phyloP scores from a whole-genome alignment of 2,113 vertebrate species.

The Eulemur macaco region DNA sequence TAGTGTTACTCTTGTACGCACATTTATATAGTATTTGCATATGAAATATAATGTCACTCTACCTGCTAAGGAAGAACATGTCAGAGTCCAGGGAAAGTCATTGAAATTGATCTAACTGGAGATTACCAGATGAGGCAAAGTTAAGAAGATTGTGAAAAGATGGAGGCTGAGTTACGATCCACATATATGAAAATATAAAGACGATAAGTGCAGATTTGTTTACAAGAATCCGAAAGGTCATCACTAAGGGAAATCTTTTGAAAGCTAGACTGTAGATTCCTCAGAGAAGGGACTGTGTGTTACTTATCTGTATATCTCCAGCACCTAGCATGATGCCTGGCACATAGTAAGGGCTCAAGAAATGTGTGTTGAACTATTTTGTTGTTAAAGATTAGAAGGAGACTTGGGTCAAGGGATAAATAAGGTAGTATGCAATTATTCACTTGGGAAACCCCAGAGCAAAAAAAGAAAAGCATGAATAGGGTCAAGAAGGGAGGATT shows the following conservation, averaged over 20 bases:
- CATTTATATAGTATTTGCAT: neutral
- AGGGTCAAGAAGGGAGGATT: conserved; percentile 62
- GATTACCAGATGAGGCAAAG: neutral
- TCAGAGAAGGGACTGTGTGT: neutral
- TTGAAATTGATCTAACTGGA: neutral
- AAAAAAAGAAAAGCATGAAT: conserved; percentile 57
- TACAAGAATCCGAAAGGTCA: neutral
- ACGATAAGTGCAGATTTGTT: neutral
- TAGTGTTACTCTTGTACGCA: neutral
- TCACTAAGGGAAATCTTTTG: neutral
- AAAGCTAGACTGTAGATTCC: neutral
- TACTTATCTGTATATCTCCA: neutral
- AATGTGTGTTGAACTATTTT: conserved; percentile 25
- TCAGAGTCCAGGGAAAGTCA: neutral
- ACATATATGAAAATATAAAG: neutral
- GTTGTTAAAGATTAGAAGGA: conserved; percentile 31
- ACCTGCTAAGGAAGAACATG: neutral
- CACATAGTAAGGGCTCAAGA: conserved; percentile 6
- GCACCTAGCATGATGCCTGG: neutral
- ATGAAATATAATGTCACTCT: neutral
- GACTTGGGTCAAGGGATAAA: neutral
- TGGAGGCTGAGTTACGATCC: neutral
- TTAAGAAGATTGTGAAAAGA: neutral
- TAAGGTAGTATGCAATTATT: conserved; percentile 47
- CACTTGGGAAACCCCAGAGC: conserved; percentile 51